A percentile compares a stretch with the other conserved stretches of the same genome.
phyloP scores from a whole-genome alignment of 2,113 vertebrate species.

The Campylorhamphus procurvoides region DNA sequence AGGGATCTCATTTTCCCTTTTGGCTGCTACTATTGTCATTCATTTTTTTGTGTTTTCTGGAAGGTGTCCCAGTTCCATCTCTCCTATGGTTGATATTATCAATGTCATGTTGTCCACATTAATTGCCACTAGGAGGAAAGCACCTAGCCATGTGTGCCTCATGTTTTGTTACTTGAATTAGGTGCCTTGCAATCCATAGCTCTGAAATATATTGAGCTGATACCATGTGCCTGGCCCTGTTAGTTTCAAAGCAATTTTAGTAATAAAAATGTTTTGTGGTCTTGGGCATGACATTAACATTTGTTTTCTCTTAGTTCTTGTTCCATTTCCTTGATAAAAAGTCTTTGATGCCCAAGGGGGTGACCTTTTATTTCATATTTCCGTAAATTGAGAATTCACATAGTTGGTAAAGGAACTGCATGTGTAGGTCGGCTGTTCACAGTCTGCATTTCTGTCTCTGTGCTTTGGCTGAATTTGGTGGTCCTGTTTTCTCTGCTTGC shows the following conservation, averaged over 20 bases:
- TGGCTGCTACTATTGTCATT: background rate
- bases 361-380: conserved; percentile 62
- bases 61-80: conserved; percentile 19
- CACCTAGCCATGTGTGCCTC: conserved; percentile 26
- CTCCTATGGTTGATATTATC: background rate
- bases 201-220: conserved; percentile 38
- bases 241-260: conserved; percentile 65
- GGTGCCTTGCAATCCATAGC: background rate
- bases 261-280: conserved; percentile 64
- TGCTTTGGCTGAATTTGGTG: background rate
- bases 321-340: conserved; percentile 69
- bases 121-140: conserved; percentile 34
- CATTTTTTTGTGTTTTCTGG: conserved; percentile 10
- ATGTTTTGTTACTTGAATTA: conserved; percentile 11
- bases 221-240: conserved; percentile 34
- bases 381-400: conserved; percentile 41
- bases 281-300: conserved; percentile 61
- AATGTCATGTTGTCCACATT: conserved; percentile 48
- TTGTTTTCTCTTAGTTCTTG: conserved; percentile 66
- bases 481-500: background rate
- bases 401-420: conserved; percentile 32
- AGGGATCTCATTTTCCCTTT: background rate
- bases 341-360: conserved; percentile 60
- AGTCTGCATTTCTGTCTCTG: background rate
- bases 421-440: background rate